phyloP scores from a whole-genome alignment of 2,797 vertebrate genomes.

The Adrianichthys oophorus region DNA sequence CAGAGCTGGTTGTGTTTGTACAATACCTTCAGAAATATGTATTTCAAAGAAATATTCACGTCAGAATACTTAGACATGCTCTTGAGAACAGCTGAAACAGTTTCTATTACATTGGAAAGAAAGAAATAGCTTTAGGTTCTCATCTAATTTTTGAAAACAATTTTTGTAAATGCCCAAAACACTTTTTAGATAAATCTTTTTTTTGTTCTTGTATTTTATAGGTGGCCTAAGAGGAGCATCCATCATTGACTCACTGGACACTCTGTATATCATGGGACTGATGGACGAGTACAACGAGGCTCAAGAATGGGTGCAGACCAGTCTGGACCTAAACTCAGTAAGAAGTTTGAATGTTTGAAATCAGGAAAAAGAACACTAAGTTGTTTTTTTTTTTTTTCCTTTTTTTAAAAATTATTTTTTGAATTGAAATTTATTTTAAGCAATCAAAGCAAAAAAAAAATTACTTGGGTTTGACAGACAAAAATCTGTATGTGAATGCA shows the following conservation, averaged over 20 bases:
- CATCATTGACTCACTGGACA: conserved; percentile 93
- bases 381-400: no score
- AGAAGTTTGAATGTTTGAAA: conserved; percentile 22
- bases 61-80: background rate
- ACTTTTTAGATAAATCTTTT: background rate
- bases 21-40: background rate
- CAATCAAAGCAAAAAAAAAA: no score
- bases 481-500: no score
- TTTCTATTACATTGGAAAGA: conserved; percentile 1
- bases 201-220: conserved; percentile 61
- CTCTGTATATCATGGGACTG: conserved; percentile 94
- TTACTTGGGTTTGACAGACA: no score
- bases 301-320: conserved; percentile 90
- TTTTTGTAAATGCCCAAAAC: background rate
- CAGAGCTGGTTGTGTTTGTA: background rate
- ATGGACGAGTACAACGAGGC: conserved; percentile 93
- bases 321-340: conserved; percentile 91
- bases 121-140: background rate
- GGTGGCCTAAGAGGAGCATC: conserved; percentile 93
- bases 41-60: background rate
- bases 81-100: background rate
- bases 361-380: no score
- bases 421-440: no score
- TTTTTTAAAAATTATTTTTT: no score
- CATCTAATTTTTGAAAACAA: background rate